Base-by-base conservation (phyloP, 2,113 vertebrate species). In the Lota lota region DNA sequence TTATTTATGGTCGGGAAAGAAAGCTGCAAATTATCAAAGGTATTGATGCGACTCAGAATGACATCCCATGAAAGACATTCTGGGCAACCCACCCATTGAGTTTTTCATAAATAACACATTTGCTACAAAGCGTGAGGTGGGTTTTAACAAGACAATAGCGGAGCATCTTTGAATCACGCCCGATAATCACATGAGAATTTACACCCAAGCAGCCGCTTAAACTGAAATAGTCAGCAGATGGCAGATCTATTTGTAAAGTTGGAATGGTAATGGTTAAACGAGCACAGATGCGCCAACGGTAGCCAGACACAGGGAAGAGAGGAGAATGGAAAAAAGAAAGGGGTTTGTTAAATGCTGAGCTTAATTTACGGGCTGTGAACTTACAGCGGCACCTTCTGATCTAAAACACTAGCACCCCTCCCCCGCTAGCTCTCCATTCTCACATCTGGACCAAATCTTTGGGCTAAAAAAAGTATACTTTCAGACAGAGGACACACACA, bases 401-500 rank as follows among this genome's bases (percentile, higher is more conserved):
- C 63, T 72, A 28, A 76, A 10, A 12, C 10, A 8, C 40, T 73
- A 67, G 20, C 22, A 18, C 15, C 6, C 22, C 58, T 66, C 36
- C 19, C 28, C 61, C 66, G 12, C 56, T 18, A 10, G 40, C 6
- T 1, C 56, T 67, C 62, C 53, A 2, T 3, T 62, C 70, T 83
- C 81, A 83, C 88, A 85, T 84, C 84, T 88, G 87, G 83, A 86
- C 72, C 77, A 56, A 74, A 80, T 91, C 69, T 83, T 22, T 5
- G n/a, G 57, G 19, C 68, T 81, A 78, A 75, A 86, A 85, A 82
- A 79, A 87, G 78, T 68, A 53, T 36, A 51, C 53, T 19, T 47
- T 72, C 54, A 33, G 22, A 74, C 69, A 65, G 80, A 88, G 88
- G 64, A 85, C 76, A 69, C 19, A 47, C 36, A 56, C 69, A 79